A percentile compares a stretch with the other conserved stretches of the same genome.
These are phyloP conservation scores for Diorhabda sublineata DNA, from an alignment of 1,140 invertebrate species.

Conservation along the genomic window DNA sequence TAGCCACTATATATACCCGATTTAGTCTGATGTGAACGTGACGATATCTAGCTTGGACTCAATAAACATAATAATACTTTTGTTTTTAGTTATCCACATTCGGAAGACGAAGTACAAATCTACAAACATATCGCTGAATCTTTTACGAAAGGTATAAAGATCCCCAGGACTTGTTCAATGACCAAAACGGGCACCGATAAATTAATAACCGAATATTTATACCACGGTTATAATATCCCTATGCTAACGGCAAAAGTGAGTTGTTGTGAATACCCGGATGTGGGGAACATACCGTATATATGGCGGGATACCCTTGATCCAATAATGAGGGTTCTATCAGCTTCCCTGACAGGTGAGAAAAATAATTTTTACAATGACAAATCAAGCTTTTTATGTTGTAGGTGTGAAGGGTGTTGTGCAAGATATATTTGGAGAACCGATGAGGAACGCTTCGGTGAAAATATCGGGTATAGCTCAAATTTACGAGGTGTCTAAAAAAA, in stretches of 20 bases:
- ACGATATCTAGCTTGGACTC: too few species aligned
- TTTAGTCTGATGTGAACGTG: too few species aligned
- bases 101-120: conserved; percentile 43
- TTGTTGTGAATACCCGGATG: conserved; percentile 75
- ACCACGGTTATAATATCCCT: conserved; percentile 54
- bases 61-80: background rate
- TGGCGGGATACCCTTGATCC: conserved; percentile 73
- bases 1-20: too few species aligned
- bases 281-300: conserved; percentile 60
- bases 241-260: conserved; percentile 58
- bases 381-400: conserved; percentile 31
- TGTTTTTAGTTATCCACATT: conserved; percentile 44
- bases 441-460: conserved; percentile 66
- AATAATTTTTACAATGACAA: background rate
- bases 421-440: conserved; percentile 56
- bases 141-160: conserved; percentile 46
- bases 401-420: conserved; percentile 71
- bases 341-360: conserved; percentile 52
- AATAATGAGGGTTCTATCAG: conserved; percentile 59
- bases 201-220: conserved; percentile 55
- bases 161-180: conserved; percentile 29
- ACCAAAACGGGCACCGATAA: conserved; percentile 31
- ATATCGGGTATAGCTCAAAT: conserved; percentile 55
- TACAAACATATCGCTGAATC: conserved; percentile 53
- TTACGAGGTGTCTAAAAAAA: conserved; percentile 61